Conservation (phyloP, 2,888 invertebrate genomes). For the Drosophila picticornis region DNA sequence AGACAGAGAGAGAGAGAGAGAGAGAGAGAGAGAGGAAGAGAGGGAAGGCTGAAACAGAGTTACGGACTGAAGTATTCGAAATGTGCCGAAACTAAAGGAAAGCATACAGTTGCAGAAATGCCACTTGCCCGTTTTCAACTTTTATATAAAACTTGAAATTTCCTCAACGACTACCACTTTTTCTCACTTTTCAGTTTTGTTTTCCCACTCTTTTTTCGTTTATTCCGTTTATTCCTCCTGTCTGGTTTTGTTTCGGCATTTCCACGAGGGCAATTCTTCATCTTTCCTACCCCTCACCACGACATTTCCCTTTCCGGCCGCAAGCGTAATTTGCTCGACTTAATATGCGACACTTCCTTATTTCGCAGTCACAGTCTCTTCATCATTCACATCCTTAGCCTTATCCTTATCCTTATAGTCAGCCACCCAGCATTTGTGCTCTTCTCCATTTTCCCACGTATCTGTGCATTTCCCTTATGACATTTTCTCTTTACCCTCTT, state of each 20-base stretch:
- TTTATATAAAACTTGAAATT: constrained; percentile 13
- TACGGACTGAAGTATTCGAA: not conserved
- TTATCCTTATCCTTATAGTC: constrained; percentile 10
- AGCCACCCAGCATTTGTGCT: constrained; percentile 22
- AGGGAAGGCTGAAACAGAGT: not conserved
- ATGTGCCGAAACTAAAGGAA: not conserved
- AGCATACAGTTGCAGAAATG: not conserved
- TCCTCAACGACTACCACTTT: not conserved
- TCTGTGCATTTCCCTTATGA: constrained; percentile 63
- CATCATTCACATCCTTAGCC: constrained; percentile 18
- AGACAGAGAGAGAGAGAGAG: not conserved
- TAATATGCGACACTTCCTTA: constrained; percentile 48
- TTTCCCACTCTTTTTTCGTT: not conserved
- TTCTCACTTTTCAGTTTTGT: constrained; percentile 2
- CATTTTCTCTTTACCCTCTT: constrained; percentile 56
- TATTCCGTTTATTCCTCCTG: not conserved
- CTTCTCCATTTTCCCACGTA: constrained; percentile 19
- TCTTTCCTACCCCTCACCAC: not conserved
- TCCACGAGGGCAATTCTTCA: constrained; percentile 12
- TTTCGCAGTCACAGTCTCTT: constrained; percentile 13
- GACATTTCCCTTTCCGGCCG: constrained; percentile 1
- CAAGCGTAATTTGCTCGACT: constrained; percentile 40
- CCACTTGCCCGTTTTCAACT: not conserved
- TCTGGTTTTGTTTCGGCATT: constrained; percentile 5
- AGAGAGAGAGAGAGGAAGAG: not conserved